Evolutionary conservation across 1,140 invertebrate species (phyloP).

Genomic region (Venustaconcha ellipsiformis): DNA sequence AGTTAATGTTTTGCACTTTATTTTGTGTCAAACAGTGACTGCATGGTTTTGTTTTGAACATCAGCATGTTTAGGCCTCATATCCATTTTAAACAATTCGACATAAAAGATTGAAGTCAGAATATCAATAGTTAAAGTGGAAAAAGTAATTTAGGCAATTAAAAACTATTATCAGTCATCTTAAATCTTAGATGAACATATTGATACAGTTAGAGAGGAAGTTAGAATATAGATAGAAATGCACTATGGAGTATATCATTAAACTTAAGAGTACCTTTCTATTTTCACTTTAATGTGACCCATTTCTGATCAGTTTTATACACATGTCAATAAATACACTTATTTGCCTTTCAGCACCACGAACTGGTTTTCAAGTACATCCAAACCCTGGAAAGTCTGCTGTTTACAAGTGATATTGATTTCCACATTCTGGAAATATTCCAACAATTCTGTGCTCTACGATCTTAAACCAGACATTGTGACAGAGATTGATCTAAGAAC

Average conservation of each 20-base stretch:
- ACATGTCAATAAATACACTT: background rate
- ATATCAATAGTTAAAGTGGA: too few relatives aligned
- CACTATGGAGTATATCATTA: too few relatives aligned
- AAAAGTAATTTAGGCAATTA: too few relatives aligned
- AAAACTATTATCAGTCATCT: background rate
- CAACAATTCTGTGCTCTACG: slow-evolving; percentile 93
- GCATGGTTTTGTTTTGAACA: too few relatives aligned
- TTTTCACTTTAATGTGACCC: background rate
- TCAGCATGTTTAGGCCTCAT: too few relatives aligned
- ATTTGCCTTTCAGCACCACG: slow-evolving; percentile 82
- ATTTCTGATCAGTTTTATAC: background rate
- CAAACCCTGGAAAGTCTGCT: slow-evolving; percentile 93
- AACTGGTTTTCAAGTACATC: slow-evolving; percentile 98
- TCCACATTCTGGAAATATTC: slow-evolving; percentile 96
- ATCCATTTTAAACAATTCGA: too few relatives aligned
- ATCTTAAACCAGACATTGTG: slow-evolving; percentile 34
- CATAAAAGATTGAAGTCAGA: too few relatives aligned
- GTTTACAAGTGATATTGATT: slow-evolving; percentile 96
- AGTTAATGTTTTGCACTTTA: too few relatives aligned
- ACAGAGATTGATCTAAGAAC: slow-evolving; percentile 11
- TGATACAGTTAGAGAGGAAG: background rate
- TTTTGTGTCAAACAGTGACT: too few relatives aligned
- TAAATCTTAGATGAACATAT: background rate
- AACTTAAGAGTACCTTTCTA: background rate
- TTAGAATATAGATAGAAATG: background rate